These are phyloP conservation scores for Parnassius glacialis DNA, from an alignment of 2,888 invertebrate genomes.

Conservation along the genomic window DNA sequence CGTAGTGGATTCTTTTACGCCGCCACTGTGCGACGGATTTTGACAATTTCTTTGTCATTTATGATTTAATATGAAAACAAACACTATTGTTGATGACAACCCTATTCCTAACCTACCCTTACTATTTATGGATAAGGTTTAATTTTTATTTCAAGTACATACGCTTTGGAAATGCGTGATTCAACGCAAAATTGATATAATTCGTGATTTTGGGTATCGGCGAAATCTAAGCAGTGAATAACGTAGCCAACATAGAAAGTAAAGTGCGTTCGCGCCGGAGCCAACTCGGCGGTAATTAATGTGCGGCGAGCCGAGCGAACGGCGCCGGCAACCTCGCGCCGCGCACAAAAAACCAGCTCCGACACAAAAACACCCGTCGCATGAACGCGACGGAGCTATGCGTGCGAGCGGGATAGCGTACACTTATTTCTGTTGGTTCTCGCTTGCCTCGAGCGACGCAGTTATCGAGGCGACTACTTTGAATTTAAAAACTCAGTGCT, in stretches of 20 bases:
- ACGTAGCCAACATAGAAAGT: slow-evolving; percentile 72
- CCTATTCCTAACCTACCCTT: too few species aligned
- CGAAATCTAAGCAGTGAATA: slow-evolving; percentile 45
- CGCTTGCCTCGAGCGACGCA: slow-evolving; percentile 72
- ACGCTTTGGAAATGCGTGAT: too few species aligned
- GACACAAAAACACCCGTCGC: slow-evolving; percentile 77
- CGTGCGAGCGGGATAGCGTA: slow-evolving; percentile 55
- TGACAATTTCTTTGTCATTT: too few species aligned
- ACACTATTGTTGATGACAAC: too few species aligned
- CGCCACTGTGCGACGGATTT: too few species aligned
- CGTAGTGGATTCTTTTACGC: too few species aligned
- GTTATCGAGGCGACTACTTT: slow-evolving; percentile 73
- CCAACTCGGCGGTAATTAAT: slow-evolving; percentile 76
- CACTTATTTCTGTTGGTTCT: slow-evolving; percentile 74
- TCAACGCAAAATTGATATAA: too few species aligned
- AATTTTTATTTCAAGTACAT: too few species aligned
- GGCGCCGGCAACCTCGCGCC: slow-evolving; percentile 65
- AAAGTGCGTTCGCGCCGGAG: slow-evolving; percentile 70
- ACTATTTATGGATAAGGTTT: too few species aligned
- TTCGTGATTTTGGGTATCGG: slow-evolving; percentile 1
- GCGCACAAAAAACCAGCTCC: slow-evolving; percentile 78
- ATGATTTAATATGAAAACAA: too few species aligned
- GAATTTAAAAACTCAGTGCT: slow-evolving; percentile 57
- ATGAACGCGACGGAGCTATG: slow-evolving; percentile 55
- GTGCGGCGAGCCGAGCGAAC: slow-evolving; percentile 69